Evolutionary conservation across 2,113 vertebrate species (phyloP).

Genomic region (Boulengeromyrus knoepffleri): DNA sequence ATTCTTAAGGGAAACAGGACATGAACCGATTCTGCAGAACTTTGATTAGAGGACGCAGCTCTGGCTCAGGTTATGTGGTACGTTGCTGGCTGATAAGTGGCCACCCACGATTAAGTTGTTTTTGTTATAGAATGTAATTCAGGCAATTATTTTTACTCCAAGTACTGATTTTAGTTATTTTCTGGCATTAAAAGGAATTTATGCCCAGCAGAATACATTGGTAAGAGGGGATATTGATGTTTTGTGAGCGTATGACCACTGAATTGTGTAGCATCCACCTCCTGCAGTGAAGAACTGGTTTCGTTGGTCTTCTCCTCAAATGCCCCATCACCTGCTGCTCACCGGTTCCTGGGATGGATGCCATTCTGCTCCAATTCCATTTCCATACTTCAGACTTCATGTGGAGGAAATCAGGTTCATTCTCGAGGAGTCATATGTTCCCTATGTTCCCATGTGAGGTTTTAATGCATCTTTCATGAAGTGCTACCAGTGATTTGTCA

Average conservation of each 20-base stretch:
- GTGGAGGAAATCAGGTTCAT: background rate
- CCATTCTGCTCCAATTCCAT: background rate
- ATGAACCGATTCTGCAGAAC: constrained; percentile 65
- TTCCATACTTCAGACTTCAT: background rate
- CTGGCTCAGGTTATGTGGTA: background rate
- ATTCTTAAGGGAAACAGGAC: constrained; percentile 80
- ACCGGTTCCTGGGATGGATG: background rate
- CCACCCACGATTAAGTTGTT: background rate
- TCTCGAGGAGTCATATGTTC: background rate
- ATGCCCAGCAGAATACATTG: background rate
- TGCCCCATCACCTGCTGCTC: background rate
- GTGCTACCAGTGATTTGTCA: background rate
- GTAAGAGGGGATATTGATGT: background rate
- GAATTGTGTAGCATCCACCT: background rate
- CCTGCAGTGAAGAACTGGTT: background rate
- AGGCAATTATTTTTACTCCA: background rate
- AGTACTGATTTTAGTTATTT: background rate
- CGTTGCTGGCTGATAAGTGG: background rate
- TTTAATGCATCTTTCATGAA: background rate
- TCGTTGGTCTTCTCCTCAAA: background rate
- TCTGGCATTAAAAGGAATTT: background rate
- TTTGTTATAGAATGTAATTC: background rate
- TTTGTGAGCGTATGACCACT: background rate
- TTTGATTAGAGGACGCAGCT: constrained; percentile 45
- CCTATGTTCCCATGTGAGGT: background rate